Percentiles rank a stretch among this genome's conserved stretches.
Conservation (phyloP, 2,113 vertebrate species). For the Larimichthys crocea region DNA sequence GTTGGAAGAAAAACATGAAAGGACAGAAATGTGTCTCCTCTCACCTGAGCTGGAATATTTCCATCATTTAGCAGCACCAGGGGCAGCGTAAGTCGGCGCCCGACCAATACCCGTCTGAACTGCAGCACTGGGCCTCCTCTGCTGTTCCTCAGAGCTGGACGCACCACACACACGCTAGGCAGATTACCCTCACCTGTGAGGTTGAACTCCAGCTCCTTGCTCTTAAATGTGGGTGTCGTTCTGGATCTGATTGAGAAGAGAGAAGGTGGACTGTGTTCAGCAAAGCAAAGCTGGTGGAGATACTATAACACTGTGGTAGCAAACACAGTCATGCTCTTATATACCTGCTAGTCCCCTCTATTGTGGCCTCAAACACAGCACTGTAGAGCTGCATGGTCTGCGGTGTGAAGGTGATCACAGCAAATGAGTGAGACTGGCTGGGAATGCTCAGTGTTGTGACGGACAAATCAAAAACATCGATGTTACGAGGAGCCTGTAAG, state of each 20-base stretch:
- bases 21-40: not conserved
- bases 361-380: slow-evolving; percentile 86
- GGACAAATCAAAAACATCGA: slow-evolving; percentile 86
- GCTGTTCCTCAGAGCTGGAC: slow-evolving; percentile 79
- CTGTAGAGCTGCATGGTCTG: slow-evolving; percentile 85
- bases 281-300: not conserved
- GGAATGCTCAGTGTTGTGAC: slow-evolving; percentile 82
- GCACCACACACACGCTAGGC: slow-evolving; percentile 84
- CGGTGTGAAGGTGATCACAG: slow-evolving; percentile 86
- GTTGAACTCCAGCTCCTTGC: slow-evolving; percentile 83
- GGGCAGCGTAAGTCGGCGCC: slow-evolving; percentile 78
- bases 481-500: slow-evolving; percentile 69
- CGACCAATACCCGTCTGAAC: slow-evolving; percentile 85
- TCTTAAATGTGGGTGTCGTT: slow-evolving; percentile 53
- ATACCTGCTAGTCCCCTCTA: slow-evolving; percentile 86
- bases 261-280: not conserved
- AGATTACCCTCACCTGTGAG: slow-evolving; percentile 88
- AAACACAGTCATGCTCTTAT: not conserved
- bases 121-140: slow-evolving; percentile 84
- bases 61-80: slow-evolving; percentile 88
- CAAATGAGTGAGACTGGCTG: slow-evolving; percentile 84
- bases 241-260: slow-evolving; percentile 32
- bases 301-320: not conserved
- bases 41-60: slow-evolving; percentile 85
- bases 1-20: not conserved